A percentile compares a stretch with the other conserved stretches of the same genome.
Conservation (phyloP, 2,888 invertebrate species). For the Emmelina monodactyla region DNA sequence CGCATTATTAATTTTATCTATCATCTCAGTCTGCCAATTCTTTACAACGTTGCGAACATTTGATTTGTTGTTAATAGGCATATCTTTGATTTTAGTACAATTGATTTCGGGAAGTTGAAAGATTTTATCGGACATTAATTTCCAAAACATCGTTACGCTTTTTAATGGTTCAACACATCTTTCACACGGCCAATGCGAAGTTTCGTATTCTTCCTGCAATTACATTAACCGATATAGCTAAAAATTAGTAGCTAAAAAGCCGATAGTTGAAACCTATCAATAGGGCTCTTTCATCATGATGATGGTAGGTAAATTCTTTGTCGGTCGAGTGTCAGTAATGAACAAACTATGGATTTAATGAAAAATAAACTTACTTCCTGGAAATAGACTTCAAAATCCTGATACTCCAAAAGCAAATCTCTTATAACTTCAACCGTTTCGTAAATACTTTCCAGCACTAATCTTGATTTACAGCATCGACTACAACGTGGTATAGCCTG, state of each 20-base stretch:
- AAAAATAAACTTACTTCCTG: slow-evolving; percentile 32
- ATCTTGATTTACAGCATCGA: slow-evolving; percentile 45
- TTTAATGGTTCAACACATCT: slow-evolving; percentile 47
- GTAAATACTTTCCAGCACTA: slow-evolving; percentile 41
- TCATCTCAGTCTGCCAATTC: slow-evolving; percentile 39
- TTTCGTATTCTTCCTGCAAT: slow-evolving; percentile 48
- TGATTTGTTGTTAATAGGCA: slow-evolving; percentile 18
- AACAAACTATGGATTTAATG: no score
- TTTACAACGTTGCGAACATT: slow-evolving; percentile 32
- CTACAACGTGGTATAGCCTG: slow-evolving; percentile 41
- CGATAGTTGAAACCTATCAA: no score
- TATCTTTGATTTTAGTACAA: slow-evolving; percentile 16
- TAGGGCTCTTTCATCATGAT: no score
- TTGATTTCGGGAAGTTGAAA: slow-evolving; percentile 29
- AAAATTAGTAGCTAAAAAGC: no score
- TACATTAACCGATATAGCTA: no score
- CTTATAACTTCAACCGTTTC: slow-evolving; percentile 40
- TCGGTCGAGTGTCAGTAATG: no score
- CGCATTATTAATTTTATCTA: slow-evolving; percentile 32
- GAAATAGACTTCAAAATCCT: slow-evolving; percentile 39
- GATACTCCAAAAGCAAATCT: slow-evolving; percentile 34
- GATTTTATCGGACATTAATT: slow-evolving; percentile 42
- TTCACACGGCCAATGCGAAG: slow-evolving; percentile 53
- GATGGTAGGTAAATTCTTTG: no score
- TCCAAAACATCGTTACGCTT: slow-evolving; percentile 54